phyloP scores from a whole-genome alignment of 2,797 vertebrate genomes.

The Heteromormyrus szaboi region DNA sequence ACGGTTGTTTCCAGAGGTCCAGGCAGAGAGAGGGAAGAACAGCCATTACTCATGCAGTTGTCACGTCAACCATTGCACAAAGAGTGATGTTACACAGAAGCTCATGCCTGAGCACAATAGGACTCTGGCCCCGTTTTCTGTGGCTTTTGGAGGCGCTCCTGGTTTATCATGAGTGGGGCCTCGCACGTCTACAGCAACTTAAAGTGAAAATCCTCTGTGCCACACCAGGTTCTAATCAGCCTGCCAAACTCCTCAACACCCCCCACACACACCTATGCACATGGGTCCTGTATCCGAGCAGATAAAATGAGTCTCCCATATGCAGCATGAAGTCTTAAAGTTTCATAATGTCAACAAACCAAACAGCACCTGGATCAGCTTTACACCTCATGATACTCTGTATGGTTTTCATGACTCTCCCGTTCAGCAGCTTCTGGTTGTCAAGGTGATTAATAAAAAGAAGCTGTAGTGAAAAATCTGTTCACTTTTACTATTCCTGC shows the following conservation, averaged over 20 bases:
- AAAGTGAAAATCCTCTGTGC: background rate
- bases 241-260: background rate
- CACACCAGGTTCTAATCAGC: background rate
- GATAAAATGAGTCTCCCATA: background rate
- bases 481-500: background rate
- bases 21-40: background rate
- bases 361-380: background rate
- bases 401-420: background rate
- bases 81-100: slow-evolving; percentile 34
- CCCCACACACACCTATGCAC: background rate
- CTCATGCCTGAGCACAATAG: background rate
- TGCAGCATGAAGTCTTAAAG: background rate
- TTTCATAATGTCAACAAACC: background rate
- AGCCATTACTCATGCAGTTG: slow-evolving; percentile 27
- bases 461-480: background rate
- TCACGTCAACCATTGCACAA: slow-evolving; percentile 23
- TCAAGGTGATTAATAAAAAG: background rate
- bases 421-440: background rate
- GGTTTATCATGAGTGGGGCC: background rate
- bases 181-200: background rate
- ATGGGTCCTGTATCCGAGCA: background rate
- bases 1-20: background rate
- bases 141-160: background rate
- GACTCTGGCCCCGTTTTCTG: background rate
- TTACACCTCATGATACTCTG: background rate